phyloP scores from a whole-genome alignment of 2,797 vertebrate genomes.

The Anguilla anguilla region DNA sequence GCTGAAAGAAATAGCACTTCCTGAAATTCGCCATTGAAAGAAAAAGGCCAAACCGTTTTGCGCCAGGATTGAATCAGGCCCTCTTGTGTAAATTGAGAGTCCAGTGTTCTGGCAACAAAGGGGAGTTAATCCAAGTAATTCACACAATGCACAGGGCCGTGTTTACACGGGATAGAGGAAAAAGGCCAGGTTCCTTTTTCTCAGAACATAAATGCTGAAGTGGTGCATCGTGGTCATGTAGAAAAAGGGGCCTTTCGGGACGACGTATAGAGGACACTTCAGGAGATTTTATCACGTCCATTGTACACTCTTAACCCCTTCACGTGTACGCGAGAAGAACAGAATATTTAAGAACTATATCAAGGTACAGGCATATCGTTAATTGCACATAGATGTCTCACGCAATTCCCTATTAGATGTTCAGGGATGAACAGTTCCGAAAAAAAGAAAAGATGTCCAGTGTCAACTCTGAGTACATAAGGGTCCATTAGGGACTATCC shows the following conservation, averaged over 20 bases:
- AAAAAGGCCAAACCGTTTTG: constrained; percentile 65
- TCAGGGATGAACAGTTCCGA: neutral
- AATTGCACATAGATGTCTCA: neutral
- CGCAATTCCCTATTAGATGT: neutral
- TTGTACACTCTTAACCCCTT: constrained; percentile 28
- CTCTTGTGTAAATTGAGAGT: constrained; percentile 64
- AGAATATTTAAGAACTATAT: neutral
- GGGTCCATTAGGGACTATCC: neutral
- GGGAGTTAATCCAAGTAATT: constrained; percentile 73
- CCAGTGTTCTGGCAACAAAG: constrained; percentile 65
- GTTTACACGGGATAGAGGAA: constrained; percentile 72
- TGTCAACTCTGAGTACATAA: neutral
- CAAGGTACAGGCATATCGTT: constrained; percentile 1
- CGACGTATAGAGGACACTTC: constrained; percentile 37
- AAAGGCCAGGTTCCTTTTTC: constrained; percentile 57
- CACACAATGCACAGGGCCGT: constrained; percentile 72
- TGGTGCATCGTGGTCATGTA: constrained; percentile 37
- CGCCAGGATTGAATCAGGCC: constrained; percentile 62
- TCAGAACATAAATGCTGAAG: constrained; percentile 50
- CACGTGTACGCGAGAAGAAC: neutral
- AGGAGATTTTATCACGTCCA: constrained; percentile 30
- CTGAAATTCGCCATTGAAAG: constrained; percentile 56
- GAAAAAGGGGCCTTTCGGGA: constrained; percentile 45
- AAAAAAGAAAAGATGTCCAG: neutral
- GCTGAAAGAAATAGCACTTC: constrained; percentile 58